Evolutionary conservation across 2,113 vertebrate species (phyloP), one percentile per base, ranked within the genome.

Genomic region (Rattus rattus): DNA sequence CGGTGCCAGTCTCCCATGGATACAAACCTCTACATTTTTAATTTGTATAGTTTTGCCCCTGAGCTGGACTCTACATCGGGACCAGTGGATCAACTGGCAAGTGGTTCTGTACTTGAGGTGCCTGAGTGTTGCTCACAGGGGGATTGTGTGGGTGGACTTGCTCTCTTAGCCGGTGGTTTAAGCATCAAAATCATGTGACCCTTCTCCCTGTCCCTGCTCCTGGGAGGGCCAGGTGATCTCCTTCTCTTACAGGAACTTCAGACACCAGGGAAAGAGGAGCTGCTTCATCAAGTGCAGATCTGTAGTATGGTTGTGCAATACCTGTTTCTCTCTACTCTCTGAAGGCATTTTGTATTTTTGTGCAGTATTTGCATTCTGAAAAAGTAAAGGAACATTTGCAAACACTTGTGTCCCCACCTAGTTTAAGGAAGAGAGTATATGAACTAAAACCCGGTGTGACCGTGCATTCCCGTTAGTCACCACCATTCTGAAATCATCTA

Each of bases 41-140:
- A 52, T 93, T 39, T 88, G 20, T 49, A 13, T 16, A 59, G 28
- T 67, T 92, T 92, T 91, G 70, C 73, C 73, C 65, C 83, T 56
- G 81, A 39, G 73, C 84, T 72, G 61, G 91, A 90, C 26, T 91
- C 84, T n/a, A 11, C 36, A 65, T 92, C 84, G 39, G 88, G 43
- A 95, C 70, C 63, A n/a, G 63, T 69, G n/a, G 49, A 84, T 80
- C 91, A 39, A 0, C 59, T 77, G 77, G 75, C 72, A 83, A 94
- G 47, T 76, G 76, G 90, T 69, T 84, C 93, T 56, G n/a, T 80
- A 84, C 3, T 59, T 65, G 92, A 91, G 36, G 28, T 79, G 52
- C 49, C 43, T 75, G 36, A 49, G 75, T 17, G 24, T 96, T 86
- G 52, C 24, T 75, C 92, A 6, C 36, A n/a, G 73, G 84, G 43